phyloP scores from a whole-genome alignment of 2,113 vertebrate species.

The Rhadina sibilatrix region DNA sequence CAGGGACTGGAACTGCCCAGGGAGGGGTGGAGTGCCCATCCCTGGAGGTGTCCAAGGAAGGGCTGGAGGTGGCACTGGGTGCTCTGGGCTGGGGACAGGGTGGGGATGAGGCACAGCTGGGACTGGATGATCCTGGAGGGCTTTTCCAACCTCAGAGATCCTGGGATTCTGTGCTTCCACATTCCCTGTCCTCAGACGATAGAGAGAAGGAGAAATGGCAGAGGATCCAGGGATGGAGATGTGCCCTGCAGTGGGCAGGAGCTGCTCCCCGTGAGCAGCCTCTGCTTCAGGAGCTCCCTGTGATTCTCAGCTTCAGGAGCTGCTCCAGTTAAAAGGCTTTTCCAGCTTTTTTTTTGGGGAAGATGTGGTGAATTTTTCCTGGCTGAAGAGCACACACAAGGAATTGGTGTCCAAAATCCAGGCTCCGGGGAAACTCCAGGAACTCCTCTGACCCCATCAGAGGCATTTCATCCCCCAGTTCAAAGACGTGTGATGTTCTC shows the following conservation, averaged over 20 bases:
- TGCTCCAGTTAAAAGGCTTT: not conserved
- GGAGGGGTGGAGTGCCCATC: not conserved
- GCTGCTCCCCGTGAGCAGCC: not conserved
- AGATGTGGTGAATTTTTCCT: not conserved
- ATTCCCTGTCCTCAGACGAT: not conserved
- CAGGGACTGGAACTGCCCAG: not conserved
- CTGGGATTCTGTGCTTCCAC: not conserved
- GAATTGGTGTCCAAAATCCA: not conserved
- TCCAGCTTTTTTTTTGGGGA: not conserved
- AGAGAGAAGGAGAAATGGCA: not conserved
- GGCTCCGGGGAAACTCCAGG: not conserved
- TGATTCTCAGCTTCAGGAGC: not conserved
- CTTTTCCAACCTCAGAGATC: fast-evolving
- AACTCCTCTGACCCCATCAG: not conserved
- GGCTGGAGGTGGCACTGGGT: not conserved
- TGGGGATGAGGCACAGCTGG: fast-evolving
- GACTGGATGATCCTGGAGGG: fast-evolving
- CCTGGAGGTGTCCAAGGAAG: not conserved
- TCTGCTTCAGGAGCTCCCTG: not conserved
- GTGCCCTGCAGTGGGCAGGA: not conserved
- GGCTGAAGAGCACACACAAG: not conserved
- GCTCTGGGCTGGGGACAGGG: not conserved
- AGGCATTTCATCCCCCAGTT: not conserved
- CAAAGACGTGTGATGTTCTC: not conserved
- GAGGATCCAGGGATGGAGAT: not conserved